Conservation (phyloP, 2,797 vertebrate genomes). For the Falco berigora region DNA sequence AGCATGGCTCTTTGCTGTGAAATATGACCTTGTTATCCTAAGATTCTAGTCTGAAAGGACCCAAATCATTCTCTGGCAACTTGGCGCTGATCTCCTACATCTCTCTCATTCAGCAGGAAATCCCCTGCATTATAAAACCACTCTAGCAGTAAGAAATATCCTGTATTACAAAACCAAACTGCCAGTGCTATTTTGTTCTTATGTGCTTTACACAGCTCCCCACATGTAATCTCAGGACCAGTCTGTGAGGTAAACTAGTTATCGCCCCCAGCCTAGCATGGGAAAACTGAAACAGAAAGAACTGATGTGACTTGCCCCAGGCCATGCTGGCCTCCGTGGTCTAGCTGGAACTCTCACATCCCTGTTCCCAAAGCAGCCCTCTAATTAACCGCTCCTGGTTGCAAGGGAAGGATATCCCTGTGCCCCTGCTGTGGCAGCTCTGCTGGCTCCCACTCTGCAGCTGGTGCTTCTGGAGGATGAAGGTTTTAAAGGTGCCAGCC, state of each 20-base stretch:
- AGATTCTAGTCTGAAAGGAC: not conserved
- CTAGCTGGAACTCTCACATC: not conserved
- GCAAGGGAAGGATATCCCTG: not conserved
- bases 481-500: not conserved
- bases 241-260: not conserved
- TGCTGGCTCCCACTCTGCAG: not conserved
- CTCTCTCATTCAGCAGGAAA: not conserved
- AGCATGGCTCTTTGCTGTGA: not conserved
- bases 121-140: not conserved
- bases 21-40: not conserved
- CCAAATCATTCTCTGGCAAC: not conserved
- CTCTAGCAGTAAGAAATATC: not conserved
- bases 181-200: not conserved
- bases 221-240: not conserved
- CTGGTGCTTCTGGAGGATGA: not conserved
- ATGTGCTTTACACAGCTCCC: not conserved
- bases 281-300: conserved; percentile 43
- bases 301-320: not conserved
- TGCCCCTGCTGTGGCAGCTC: not conserved
- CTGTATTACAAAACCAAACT: conserved; percentile 6
- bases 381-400: not conserved
- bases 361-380: not conserved
- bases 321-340: not conserved
- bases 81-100: not conserved
- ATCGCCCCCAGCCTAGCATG: not conserved